Base-by-base conservation (phyloP, 2,113 vertebrate species). In the Petrocephalus microphthalmus region DNA sequence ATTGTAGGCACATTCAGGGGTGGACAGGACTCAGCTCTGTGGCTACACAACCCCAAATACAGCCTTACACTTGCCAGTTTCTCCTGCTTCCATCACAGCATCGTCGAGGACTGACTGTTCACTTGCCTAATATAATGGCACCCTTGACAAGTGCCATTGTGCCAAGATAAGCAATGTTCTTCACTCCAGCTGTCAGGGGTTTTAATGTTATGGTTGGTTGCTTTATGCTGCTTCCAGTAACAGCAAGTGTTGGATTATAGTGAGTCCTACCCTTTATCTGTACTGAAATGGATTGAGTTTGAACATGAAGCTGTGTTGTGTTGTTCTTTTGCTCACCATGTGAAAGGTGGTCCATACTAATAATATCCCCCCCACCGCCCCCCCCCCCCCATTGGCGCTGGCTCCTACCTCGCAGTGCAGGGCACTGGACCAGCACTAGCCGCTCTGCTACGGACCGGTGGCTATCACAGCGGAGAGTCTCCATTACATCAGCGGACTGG, bases 401-500 rank as follows among this genome's bases (percentile, higher is more conserved):
- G 82, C 82, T 51, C 5, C n/a, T 52, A 15, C 82, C 82, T 25
- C 6, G 71, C 33, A 25, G n/a, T 22, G 13, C 47, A 11, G 45
- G 37, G 81, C 19, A 49, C 42, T 83, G 45, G 33, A 33, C 13
- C 29, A 6, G 29, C 25, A 6, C 6, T 29, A 17, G 15, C 67
- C 0, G 33, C 33, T n/a, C 13, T 0, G 71, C 71, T 19, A 13
- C 7, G 71, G 5, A 29, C 71, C 19, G 71, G 5, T 74, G 33
- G 33, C 17, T 42, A 13, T 19, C 71, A 19, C 29, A 1, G 33
- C 15, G 20, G 20, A 54, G 49, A 54, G 51, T 7, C 49, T 82
- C 25, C 67, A 74, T 88, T 88, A 88, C 87, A 37, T 88, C 71
- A 88, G 78, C 17, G 3, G 20, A 19, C 5, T 11, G 67, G 22